Conservation (phyloP, 1,140 invertebrate species). For the Drosophila orosa region DNA sequence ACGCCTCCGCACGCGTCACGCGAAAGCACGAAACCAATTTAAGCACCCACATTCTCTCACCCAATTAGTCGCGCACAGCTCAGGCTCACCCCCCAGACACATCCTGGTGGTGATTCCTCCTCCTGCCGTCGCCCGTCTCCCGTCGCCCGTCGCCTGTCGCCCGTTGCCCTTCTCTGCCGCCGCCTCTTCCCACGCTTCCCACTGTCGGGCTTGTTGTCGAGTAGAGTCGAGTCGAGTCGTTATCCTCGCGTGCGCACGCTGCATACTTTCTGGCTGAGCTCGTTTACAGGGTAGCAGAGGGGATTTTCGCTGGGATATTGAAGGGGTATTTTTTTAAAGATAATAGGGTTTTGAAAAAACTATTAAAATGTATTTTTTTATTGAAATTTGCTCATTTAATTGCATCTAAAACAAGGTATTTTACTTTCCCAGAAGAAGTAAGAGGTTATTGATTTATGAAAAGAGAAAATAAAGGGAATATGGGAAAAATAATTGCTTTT, state of each 20-base stretch:
- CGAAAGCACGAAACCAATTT: conserved; percentile 83
- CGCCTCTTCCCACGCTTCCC: conserved; percentile 38
- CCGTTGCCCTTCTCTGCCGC: conserved; percentile 8
- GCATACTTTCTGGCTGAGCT: conserved; percentile 60
- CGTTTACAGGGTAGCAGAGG: neutral
- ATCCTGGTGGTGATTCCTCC: conserved; percentile 3
- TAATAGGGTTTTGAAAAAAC: neutral
- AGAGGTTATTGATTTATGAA: neutral
- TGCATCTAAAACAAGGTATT: neutral
- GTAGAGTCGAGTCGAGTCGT: conserved; percentile 64
- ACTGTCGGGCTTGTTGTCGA: conserved; percentile 41
- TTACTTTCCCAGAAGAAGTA: neutral
- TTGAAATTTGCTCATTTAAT: neutral
- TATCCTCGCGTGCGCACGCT: conserved; percentile 79
- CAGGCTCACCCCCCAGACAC: conserved; percentile 26
- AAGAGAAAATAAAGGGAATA: no score
- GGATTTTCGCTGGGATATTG: conserved; percentile 2
- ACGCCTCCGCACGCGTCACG: conserved; percentile 81
- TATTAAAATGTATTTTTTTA: neutral
- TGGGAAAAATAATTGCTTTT: no score
- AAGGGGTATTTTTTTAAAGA: neutral
- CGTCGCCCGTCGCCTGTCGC: neutral
- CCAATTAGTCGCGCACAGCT: conserved; percentile 80
- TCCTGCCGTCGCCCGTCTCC: neutral
- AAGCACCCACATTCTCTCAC: conserved; percentile 82